Conservation (phyloP, 2,113 vertebrate species). For the Platichthys flesus region DNA sequence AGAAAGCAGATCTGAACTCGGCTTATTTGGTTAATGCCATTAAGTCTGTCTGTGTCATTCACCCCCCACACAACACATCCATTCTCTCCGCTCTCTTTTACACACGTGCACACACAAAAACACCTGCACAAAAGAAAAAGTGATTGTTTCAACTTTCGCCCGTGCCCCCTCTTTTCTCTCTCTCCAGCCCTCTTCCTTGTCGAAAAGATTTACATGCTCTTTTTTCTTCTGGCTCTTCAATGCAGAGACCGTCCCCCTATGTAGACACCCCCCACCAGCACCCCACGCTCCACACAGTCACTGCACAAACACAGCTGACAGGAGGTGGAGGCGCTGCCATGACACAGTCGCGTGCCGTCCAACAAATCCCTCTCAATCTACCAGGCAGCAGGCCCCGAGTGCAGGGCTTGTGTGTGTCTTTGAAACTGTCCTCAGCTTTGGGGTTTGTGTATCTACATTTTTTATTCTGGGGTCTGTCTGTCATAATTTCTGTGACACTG, state of each 20-base stretch:
- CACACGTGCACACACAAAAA: slow-evolving; percentile 54
- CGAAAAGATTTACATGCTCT: slow-evolving; percentile 73
- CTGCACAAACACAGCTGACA: slow-evolving; percentile 83
- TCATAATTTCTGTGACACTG: neutral
- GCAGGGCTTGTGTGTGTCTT: slow-evolving; percentile 38
- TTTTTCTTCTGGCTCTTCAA: slow-evolving; percentile 51
- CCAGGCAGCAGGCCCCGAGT: slow-evolving; percentile 60
- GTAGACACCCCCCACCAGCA: slow-evolving; percentile 7
- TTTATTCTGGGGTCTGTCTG: neutral
- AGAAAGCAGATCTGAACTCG: slow-evolving; percentile 58
- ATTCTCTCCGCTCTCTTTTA: slow-evolving; percentile 17
- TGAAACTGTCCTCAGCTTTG: slow-evolving; percentile 36
- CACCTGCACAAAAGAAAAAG: slow-evolving; percentile 74
- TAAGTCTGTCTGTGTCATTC: slow-evolving; percentile 58
- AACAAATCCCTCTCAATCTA: slow-evolving; percentile 74
- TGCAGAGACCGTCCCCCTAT: slow-evolving; percentile 42
- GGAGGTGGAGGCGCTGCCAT: slow-evolving; percentile 69
- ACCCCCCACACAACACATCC: slow-evolving; percentile 21
- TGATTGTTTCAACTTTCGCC: slow-evolving; percentile 73
- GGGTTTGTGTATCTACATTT: slow-evolving; percentile 29
- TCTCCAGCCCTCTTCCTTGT: slow-evolving; percentile 56
- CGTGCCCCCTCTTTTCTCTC: slow-evolving; percentile 44
- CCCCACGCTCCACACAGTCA: slow-evolving; percentile 39
- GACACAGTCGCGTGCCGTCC: slow-evolving; percentile 77
- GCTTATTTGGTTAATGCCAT: slow-evolving; percentile 77